Base-by-base conservation (phyloP, 2,888 invertebrate species). In the Sinhomidia bicolor region DNA sequence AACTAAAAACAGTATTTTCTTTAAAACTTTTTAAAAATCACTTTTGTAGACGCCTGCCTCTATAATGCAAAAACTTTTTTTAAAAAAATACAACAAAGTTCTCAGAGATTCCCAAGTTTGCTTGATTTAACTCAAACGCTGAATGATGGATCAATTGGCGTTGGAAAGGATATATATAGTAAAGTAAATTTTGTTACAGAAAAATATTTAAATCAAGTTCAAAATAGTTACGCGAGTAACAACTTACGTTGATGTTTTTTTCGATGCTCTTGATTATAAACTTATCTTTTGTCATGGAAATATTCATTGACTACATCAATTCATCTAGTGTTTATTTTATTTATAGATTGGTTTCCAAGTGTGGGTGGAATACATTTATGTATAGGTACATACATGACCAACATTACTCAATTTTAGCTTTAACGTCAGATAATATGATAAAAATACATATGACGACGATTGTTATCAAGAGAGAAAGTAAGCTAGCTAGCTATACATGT, bases 241-340 rank as follows among this genome's bases (percentile, higher is more conserved):
- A 12, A 23, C 26, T 36, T 36, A 36, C 36, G 7, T 41, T 36
- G 36, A 54, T 17, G 1, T 54, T 54, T 54, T 54, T 4, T 54
- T 3, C 3, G 1, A 54, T 54, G 2, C 17, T 2, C 54, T 54
- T 54, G 9, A 54, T 17, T 54, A 17, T 29, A 12, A 60, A 26
- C 12, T 32, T 26, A 32, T 32, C 65, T 65, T 32, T 65, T 65
- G 65, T 65, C 10, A 65, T 65, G 65, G 32, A 65, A 36, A 65
- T 36, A 14, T 65, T 3, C 5, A 26, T 17, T 26, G 36, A 65
- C 20, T 20, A 57, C 20, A 17, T 1, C 36, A 7, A n/a, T n/a
- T n/a, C n/a, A n/a, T 5, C 20, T 26, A 60, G 29, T 17, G 54
- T 17, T n/a, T 54, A n/a, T 54, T 17, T 54, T 17, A 54, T 47